Conservation (phyloP, 2,888 invertebrate species). For the Drosophila neonasuta region DNA sequence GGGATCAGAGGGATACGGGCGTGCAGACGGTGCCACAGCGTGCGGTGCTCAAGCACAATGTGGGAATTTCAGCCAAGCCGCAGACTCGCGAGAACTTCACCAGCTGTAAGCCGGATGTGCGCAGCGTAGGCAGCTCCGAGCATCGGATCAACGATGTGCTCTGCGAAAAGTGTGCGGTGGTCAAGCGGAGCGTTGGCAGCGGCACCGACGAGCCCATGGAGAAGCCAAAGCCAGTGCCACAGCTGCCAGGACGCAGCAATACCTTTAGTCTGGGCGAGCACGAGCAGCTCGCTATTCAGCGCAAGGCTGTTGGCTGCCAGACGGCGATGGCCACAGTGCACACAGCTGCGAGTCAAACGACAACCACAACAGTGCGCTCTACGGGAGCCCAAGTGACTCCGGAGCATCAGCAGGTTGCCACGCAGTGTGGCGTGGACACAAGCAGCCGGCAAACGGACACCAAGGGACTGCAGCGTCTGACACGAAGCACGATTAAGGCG, state of each 20-base stretch:
- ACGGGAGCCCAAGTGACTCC: constrained; percentile 72
- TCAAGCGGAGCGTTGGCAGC: constrained; percentile 84
- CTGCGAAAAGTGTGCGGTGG: constrained; percentile 83
- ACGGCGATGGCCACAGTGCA: constrained; percentile 60
- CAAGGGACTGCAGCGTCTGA: constrained; percentile 73
- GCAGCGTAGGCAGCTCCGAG: constrained; percentile 84
- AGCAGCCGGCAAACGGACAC: constrained; percentile 82
- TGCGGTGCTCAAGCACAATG: constrained; percentile 67
- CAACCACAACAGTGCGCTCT: constrained; percentile 56
- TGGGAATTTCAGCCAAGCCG: constrained; percentile 74
- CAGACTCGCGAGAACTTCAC: constrained; percentile 74
- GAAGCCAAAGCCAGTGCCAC: constrained; percentile 38
- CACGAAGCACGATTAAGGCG: constrained; percentile 68
- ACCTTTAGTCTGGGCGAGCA: constrained; percentile 85
- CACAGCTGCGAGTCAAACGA: constrained; percentile 76
- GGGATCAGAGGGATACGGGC: constrained; percentile 66
- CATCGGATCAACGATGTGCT: constrained; percentile 83
- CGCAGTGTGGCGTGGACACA: constrained; percentile 71
- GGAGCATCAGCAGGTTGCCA: constrained; percentile 59
- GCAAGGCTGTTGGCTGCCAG: constrained; percentile 79
- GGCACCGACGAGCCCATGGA: constrained; percentile 81
- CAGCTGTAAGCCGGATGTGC: constrained; percentile 81
- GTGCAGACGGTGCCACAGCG: constrained; percentile 74
- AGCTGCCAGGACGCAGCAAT: constrained; percentile 83
- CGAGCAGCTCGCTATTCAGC: constrained; percentile 82